A percentile compares a stretch with the other conserved stretches of the same genome.
phyloP scores from a whole-genome alignment of 2,888 invertebrate species.

The Erpobdella octoculata region DNA sequence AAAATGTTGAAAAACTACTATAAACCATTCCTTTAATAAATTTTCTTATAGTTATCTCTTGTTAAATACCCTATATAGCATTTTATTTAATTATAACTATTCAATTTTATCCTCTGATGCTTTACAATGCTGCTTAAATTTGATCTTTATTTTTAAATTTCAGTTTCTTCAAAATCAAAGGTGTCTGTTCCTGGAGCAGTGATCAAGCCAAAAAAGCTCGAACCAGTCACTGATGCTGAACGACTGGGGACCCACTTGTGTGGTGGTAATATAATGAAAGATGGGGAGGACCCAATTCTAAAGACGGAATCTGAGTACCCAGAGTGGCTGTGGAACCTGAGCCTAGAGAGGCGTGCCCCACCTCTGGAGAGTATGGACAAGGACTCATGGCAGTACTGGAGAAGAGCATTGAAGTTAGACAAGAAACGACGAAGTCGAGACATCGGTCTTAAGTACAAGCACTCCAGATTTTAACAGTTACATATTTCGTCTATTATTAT shows the following conservation, averaged over 20 bases:
- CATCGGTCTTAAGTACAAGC: slow-evolving; percentile 15
- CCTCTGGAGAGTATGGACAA: slow-evolving; percentile 70
- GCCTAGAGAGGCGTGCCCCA: slow-evolving; percentile 59
- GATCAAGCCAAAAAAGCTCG: background rate
- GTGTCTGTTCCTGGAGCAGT: background rate
- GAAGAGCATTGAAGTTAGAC: slow-evolving; percentile 57
- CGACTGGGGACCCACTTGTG: slow-evolving; percentile 71
- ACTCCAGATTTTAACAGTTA: background rate
- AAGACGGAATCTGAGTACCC: slow-evolving; percentile 78
- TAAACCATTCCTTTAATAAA: too few relatives aligned
- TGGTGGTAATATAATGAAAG: slow-evolving; percentile 72
- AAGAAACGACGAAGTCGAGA: background rate
- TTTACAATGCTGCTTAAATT: too few relatives aligned
- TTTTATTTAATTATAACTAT: too few relatives aligned
- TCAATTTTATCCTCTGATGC: too few relatives aligned
- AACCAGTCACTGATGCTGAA: slow-evolving; percentile 31
- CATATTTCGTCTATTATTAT: too few relatives aligned
- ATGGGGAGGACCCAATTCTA: slow-evolving; percentile 66
- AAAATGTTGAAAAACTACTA: too few relatives aligned
- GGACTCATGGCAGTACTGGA: slow-evolving; percentile 73
- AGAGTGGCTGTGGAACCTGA: slow-evolving; percentile 79
- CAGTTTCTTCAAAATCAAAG: background rate
- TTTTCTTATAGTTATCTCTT: too few relatives aligned
- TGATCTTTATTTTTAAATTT: too few relatives aligned
- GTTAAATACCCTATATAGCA: too few relatives aligned